Evolutionary conservation across 2,113 vertebrate species (phyloP).

Genomic region (Phocoena sinus): DNA sequence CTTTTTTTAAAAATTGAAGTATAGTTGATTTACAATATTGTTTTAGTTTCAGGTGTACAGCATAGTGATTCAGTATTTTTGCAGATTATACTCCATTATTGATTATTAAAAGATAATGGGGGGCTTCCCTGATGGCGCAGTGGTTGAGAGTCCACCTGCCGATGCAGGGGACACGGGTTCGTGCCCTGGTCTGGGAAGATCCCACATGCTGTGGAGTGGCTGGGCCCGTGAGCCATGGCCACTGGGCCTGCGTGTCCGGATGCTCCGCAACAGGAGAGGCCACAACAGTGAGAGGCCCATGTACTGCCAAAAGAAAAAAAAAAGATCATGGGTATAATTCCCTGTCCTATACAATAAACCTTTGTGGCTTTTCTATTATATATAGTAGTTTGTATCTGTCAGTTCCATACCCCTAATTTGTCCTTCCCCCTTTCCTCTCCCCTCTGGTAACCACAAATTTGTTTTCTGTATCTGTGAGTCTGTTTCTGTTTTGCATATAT

Average conservation of each 20-base stretch:
- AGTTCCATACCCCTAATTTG: not conserved
- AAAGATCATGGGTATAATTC: not conserved
- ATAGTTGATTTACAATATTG: not conserved
- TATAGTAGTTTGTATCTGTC: not conserved
- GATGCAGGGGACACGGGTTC: too few species aligned
- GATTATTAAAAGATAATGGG: not conserved
- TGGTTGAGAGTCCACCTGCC: too few species aligned
- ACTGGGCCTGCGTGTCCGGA: too few species aligned
- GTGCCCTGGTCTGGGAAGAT: too few species aligned
- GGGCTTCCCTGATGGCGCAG: too few species aligned
- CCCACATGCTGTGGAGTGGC: fast-evolving
- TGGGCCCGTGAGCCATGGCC: too few species aligned
- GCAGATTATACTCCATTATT: not conserved
- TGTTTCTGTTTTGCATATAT: not conserved
- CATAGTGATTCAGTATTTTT: not conserved
- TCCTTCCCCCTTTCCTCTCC: not conserved
- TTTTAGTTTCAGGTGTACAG: not conserved
- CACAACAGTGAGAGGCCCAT: too few species aligned
- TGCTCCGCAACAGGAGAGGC: too few species aligned
- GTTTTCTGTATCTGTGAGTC: not conserved
- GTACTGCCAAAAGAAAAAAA: too few species aligned
- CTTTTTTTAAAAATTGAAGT: not conserved
- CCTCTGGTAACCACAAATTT: not conserved
- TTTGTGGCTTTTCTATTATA: not conserved
- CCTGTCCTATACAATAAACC: not conserved